Base-by-base conservation (phyloP, 2,888 invertebrate species). In the Synanthedon myopaeformis region DNA sequence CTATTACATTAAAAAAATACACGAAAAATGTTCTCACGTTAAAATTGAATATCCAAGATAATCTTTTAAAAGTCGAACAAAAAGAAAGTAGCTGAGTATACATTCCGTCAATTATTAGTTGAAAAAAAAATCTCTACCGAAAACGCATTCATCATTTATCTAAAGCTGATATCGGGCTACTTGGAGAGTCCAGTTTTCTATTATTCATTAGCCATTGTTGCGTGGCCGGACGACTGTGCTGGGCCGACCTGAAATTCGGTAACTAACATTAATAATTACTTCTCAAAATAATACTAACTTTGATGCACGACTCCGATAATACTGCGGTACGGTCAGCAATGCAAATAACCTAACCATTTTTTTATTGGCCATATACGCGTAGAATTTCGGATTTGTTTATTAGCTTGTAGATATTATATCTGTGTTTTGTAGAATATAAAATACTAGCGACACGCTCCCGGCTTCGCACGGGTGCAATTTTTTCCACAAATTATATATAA, bases 251-350 rank as follows among this genome's bases (percentile, higher is more conserved):
- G 81, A 85, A 85, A 83, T 86, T 85, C 86, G 83, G 85, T 83
- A 82, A 81, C 82, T 70, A 70, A 84, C 79, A 83, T 85, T 85
- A 84, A 85, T 87, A 87, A 87, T 87, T 87, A 86, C 86, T 85
- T 84, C 82, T 84, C 86, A 85, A 85, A 84, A 87, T 87, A 87
- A 84, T 84, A 70, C 83, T 79, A 78, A 79, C 70, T 76, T 63
- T 59, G 86, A 87, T 87, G 68, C 86, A 87, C 86, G 86, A 87
- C 70, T 62, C 5, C n/a, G 86, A 86, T 86, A 85, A 76, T 11
- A 57, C 57, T 57, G 61, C 56, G 62, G 79, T 79, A 79, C 72
- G 55, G 66, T 69, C 65, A 63, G 51, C 51, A 28, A 28, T 12
- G 35, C 51, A 35, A 51, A 51, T 49, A 19, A 49, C 8, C 35